These are phyloP conservation scores for Mystacornis crossleyi DNA, from an alignment of 2,113 vertebrate genomes.

Conservation along the genomic window DNA sequence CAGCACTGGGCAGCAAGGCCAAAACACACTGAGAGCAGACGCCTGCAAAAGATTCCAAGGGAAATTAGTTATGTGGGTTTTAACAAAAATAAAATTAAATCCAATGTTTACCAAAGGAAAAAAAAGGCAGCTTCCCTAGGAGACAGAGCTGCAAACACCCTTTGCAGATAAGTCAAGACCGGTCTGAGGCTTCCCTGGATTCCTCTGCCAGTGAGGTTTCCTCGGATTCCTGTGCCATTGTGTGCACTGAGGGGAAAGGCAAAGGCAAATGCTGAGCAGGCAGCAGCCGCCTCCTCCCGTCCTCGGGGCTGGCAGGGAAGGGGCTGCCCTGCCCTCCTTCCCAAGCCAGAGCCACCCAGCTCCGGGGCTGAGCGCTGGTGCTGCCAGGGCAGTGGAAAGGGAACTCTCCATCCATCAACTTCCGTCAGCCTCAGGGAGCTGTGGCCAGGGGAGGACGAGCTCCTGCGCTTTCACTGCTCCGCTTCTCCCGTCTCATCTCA, in stretches of 20 bases:
- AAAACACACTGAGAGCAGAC: slow-evolving; percentile 68
- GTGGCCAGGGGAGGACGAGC: rapidly evolving
- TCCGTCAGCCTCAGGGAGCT: background rate
- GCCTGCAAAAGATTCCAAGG: slow-evolving; percentile 56
- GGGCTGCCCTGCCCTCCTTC: background rate
- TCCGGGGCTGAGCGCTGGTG: rapidly evolving
- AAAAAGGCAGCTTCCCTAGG: background rate
- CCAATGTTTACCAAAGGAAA: background rate
- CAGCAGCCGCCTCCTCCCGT: background rate
- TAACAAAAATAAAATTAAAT: slow-evolving; percentile 53
- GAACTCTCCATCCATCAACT: background rate
- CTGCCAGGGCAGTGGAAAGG: background rate
- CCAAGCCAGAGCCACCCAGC: background rate
- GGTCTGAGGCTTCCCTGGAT: background rate
- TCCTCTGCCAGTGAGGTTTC: background rate
- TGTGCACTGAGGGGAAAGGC: background rate
- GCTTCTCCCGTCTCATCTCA: background rate
- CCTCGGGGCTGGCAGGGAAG: background rate
- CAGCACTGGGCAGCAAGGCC: slow-evolving; percentile 39
- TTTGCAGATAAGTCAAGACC: background rate
- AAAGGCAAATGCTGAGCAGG: background rate
- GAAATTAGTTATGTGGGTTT: slow-evolving; percentile 31
- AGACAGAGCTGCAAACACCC: background rate
- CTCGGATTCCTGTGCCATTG: background rate
- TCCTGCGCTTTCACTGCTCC: background rate